A percentile compares a stretch with the other conserved stretches of the same genome.
Evolutionary conservation across 2,888 invertebrate species (phyloP).

Genomic region (Xanthia icteritia): DNA sequence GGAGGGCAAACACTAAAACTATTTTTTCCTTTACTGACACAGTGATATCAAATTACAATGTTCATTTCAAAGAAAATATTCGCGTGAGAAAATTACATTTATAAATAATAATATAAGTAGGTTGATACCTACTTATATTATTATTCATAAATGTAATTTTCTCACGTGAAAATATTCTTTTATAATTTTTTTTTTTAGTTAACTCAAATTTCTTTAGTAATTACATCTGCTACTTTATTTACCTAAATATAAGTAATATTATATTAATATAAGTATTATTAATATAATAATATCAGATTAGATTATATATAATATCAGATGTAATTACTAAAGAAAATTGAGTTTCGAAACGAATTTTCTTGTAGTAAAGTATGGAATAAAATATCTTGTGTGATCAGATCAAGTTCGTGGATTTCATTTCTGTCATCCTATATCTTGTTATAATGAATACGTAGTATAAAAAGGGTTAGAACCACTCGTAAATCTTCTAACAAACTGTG

Average conservation of each 20-base stretch:
- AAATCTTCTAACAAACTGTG: background rate
- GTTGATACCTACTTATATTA: background rate
- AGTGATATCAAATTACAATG: background rate
- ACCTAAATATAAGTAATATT: no score
- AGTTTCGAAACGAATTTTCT: conserved; percentile 1
- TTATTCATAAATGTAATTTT: conserved; percentile 10
- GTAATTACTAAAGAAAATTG: conserved; percentile 1
- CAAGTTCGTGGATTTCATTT: conserved; percentile 3
- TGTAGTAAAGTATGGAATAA: background rate
- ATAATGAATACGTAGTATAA: conserved; percentile 9
- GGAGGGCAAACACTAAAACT: background rate
- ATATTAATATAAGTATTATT: no score
- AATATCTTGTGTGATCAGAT: background rate
- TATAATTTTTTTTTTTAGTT: no score
- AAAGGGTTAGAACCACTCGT: conserved; percentile 12
- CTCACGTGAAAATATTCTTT: no score
- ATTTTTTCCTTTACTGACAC: background rate
- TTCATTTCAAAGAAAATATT: no score
- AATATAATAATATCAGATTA: no score
- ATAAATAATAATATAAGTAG: no score
- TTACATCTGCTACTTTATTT: no score
- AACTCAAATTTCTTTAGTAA: no score
- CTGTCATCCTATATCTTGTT: background rate
- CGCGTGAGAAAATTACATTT: no score
- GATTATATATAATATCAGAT: background rate